Percentiles rank a stretch among this genome's conserved stretches.
phyloP scores from a whole-genome alignment of 2,888 invertebrate genomes.

The Papilio elwesi region DNA sequence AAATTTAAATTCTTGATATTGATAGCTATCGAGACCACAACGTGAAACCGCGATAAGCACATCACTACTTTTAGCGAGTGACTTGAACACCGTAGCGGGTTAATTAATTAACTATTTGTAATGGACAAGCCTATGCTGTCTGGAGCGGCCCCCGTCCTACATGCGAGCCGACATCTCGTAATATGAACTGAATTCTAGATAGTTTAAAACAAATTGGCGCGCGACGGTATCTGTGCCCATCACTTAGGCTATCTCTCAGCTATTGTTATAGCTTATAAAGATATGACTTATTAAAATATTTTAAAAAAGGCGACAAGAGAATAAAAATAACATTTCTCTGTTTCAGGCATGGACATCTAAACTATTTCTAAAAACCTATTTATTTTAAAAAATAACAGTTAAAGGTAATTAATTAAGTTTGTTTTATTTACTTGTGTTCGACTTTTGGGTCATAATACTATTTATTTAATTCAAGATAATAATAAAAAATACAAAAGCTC shows the following conservation, averaged over 20 bases:
- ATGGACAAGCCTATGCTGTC: constrained; percentile 54
- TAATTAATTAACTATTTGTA: constrained; percentile 63
- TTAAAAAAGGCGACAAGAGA: too few species aligned
- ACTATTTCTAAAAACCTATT: not conserved
- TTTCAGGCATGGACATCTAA: not conserved
- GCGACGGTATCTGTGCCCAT: not conserved
- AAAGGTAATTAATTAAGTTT: not conserved
- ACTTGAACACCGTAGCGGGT: constrained; percentile 55
- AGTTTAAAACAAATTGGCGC: not conserved
- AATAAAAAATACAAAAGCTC: too few species aligned
- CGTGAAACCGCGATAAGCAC: not conserved
- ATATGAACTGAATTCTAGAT: not conserved
- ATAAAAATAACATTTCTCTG: not conserved
- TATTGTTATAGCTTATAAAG: not conserved
- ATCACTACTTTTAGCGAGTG: constrained; percentile 55
- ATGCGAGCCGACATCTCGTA: constrained; percentile 22
- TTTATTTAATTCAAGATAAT: too few species aligned
- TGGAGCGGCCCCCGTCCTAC: constrained; percentile 45
- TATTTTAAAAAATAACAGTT: not conserved
- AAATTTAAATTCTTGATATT: too few species aligned
- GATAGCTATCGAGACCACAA: not conserved
- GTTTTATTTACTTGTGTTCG: not conserved
- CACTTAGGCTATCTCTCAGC: not conserved
- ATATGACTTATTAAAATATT: too few species aligned
- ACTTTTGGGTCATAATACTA: too few species aligned